Conservation (phyloP, 1,140 invertebrate genomes). For the Diabrotica virgifera region DNA sequence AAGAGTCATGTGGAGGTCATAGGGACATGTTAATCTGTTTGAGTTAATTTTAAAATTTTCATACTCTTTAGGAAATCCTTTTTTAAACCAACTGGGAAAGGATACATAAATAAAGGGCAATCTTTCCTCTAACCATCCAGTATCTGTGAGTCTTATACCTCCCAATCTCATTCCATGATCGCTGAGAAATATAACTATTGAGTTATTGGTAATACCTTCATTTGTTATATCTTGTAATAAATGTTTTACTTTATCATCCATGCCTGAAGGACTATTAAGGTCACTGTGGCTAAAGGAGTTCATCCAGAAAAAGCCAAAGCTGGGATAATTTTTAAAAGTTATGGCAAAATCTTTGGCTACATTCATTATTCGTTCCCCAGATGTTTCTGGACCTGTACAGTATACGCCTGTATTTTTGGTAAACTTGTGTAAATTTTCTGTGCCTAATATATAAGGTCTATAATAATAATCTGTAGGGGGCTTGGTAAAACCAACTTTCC, state of each 20-base stretch:
- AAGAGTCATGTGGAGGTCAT: slow-evolving; percentile 68
- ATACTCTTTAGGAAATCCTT: slow-evolving; percentile 56
- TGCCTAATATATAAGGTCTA: slow-evolving; percentile 61
- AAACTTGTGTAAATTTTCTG: slow-evolving; percentile 52
- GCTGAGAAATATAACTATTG: slow-evolving; percentile 68
- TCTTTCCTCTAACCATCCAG: slow-evolving; percentile 80
- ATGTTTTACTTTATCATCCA: slow-evolving; percentile 54
- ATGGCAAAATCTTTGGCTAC: slow-evolving; percentile 59
- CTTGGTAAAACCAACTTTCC: slow-evolving; percentile 58
- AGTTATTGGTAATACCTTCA: slow-evolving; percentile 54
- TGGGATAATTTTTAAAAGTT: slow-evolving; percentile 55
- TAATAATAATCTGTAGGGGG: slow-evolving; percentile 74
- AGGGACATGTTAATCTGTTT: slow-evolving; percentile 65
- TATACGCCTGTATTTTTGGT: slow-evolving; percentile 48
- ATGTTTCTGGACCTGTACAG: slow-evolving; percentile 54
- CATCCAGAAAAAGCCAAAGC: slow-evolving; percentile 70
- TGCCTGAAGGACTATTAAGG: slow-evolving; percentile 56
- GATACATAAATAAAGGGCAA: slow-evolving; percentile 74
- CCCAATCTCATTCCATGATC: slow-evolving; percentile 88
- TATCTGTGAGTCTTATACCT: slow-evolving; percentile 62
- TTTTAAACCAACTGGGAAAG: slow-evolving; percentile 65
- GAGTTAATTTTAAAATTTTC: slow-evolving; percentile 63
- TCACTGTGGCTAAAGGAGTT: slow-evolving; percentile 64
- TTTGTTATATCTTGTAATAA: slow-evolving; percentile 51
- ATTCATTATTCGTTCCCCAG: slow-evolving; percentile 57